Conservation (phyloP, 2,888 invertebrate genomes). For the Venusia cambrica region DNA sequence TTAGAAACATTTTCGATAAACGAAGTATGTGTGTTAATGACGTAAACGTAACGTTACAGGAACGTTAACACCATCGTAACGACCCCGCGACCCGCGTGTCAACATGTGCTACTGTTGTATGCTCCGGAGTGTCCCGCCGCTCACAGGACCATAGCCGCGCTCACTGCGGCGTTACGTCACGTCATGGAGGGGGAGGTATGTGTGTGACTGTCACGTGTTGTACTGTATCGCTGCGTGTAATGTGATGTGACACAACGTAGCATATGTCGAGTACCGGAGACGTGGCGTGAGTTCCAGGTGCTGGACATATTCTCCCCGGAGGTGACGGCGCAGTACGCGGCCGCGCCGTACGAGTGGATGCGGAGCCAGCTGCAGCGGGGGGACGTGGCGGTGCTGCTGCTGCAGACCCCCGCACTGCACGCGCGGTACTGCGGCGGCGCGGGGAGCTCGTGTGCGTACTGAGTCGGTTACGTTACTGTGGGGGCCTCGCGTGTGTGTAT, state of each 20-base stretch:
- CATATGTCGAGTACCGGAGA: too few species aligned
- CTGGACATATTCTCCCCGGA: constrained; percentile 46
- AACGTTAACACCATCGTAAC: constrained; percentile 1
- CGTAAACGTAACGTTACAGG: constrained; percentile 5
- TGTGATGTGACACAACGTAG: too few species aligned
- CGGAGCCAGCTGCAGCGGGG: constrained; percentile 33
- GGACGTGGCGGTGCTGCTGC: constrained; percentile 45
- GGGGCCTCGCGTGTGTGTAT: too few species aligned
- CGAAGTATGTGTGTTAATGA: too few species aligned
- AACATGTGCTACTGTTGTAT: constrained; percentile 61
- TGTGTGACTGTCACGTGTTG: too few species aligned
- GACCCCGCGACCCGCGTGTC: constrained; percentile 5
- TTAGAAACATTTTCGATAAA: too few species aligned
- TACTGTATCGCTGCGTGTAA: too few species aligned
- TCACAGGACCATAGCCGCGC: constrained; percentile 42
- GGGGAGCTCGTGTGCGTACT: too few species aligned
- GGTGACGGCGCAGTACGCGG: constrained; percentile 34
- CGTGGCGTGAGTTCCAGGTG: too few species aligned
- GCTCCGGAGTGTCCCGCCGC: constrained; percentile 63
- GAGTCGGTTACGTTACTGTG: too few species aligned
- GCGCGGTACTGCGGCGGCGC: constrained; percentile 28
- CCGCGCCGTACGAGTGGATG: constrained; percentile 43
- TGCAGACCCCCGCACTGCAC: constrained; percentile 59
- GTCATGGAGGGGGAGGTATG: constrained; percentile 37
- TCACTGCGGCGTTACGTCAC: constrained; percentile 43